Evolutionary conservation across 2,797 vertebrate species (phyloP).

Genomic region (Gephyroberyx darwinii): DNA sequence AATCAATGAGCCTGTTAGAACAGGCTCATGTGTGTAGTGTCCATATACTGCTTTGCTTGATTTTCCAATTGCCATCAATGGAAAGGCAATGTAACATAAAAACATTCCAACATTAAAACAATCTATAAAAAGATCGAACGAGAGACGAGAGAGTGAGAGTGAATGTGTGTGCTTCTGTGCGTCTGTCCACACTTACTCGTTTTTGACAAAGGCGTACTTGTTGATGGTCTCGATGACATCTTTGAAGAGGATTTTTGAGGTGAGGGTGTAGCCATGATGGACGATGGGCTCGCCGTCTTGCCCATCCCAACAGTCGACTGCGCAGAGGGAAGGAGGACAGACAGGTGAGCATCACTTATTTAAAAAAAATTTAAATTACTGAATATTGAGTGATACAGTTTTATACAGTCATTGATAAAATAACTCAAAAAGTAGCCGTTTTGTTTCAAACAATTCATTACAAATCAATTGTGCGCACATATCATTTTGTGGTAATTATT

Average conservation of each 20-base stretch:
- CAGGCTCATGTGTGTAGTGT: not conserved
- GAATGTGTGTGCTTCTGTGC: not conserved
- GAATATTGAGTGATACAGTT: no score
- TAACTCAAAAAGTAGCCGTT: no score
- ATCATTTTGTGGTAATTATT: no score
- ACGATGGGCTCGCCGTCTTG: constrained; percentile 96
- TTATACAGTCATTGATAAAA: no score
- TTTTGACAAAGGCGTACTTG: constrained; percentile 95
- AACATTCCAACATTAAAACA: not conserved
- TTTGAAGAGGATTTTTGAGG: constrained; percentile 98
- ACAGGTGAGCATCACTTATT: no score
- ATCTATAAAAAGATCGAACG: not conserved
- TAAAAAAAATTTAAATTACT: no score
- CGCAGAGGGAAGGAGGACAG: not conserved
- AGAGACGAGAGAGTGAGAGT: not conserved
- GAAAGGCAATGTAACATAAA: not conserved
- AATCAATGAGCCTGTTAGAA: not conserved
- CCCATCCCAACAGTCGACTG: constrained; percentile 99
- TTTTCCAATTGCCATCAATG: not conserved
- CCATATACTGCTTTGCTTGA: not conserved
- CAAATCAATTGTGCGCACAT: no score
- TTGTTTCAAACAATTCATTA: no score
- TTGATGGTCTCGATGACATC: constrained; percentile 98
- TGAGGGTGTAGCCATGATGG: constrained; percentile 96
- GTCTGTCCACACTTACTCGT: constrained; percentile 82